phyloP scores from a whole-genome alignment of 2,888 invertebrate genomes.

The Syrphus vitripennis region DNA sequence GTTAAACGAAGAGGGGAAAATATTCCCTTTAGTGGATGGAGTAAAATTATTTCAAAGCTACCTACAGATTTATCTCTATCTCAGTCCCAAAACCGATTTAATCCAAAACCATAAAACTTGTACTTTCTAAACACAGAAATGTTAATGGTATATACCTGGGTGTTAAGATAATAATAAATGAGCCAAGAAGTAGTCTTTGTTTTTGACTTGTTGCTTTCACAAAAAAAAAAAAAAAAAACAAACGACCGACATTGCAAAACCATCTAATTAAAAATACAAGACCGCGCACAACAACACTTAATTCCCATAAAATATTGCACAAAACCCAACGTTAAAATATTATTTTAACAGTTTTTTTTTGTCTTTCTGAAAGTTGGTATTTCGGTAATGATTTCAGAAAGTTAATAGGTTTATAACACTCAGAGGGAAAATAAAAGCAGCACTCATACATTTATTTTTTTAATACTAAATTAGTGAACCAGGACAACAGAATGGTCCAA shows the following conservation, averaged over 20 bases:
- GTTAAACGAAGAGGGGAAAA: neutral
- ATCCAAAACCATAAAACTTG: conserved; percentile 25
- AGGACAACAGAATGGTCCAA: too few relatives aligned
- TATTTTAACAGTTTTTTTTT: neutral
- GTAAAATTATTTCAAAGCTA: neutral
- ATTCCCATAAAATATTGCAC: conserved; percentile 11
- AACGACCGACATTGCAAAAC: neutral
- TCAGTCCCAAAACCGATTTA: conserved; percentile 5
- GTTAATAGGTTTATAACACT: neutral
- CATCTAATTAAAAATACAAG: conserved; percentile 14
- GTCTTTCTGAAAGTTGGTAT: neutral
- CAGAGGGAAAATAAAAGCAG: neutral
- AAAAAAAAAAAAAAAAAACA: too few relatives aligned
- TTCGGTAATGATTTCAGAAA: neutral
- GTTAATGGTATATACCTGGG: conserved; percentile 10
- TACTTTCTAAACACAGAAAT: conserved; percentile 14
- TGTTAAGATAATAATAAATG: conserved; percentile 36
- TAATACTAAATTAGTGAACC: too few relatives aligned
- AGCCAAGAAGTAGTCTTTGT: conserved; percentile 32
- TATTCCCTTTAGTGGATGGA: neutral
- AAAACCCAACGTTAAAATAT: neutral
- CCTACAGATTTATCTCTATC: neutral
- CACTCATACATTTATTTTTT: too few relatives aligned
- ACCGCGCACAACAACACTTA: neutral
- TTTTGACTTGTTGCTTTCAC: conserved; percentile 50